phyloP scores from a whole-genome alignment of 2,888 invertebrate genomes.

The Eulithis testata region DNA sequence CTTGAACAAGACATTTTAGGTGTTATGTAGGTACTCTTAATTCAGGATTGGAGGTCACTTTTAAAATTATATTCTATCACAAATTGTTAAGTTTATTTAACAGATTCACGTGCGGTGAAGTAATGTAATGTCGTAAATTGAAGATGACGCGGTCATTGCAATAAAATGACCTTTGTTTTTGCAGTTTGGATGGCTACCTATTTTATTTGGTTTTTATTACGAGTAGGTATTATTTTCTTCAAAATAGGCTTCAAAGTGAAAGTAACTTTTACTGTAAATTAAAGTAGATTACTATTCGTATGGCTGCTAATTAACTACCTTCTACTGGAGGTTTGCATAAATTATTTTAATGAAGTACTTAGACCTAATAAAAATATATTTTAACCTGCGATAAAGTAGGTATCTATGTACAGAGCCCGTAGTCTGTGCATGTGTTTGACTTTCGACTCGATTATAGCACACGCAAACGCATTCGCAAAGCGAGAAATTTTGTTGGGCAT shows the following conservation, averaged over 20 bases:
- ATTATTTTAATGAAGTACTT: too few species aligned
- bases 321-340: background rate
- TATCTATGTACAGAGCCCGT: too few species aligned
- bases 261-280: background rate
- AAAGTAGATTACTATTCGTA: background rate
- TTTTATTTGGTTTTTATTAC: too few species aligned
- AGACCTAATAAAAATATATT: too few species aligned
- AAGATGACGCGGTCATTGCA: slow-evolving; percentile 10
- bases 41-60: slow-evolving; percentile 14
- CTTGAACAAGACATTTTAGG: slow-evolving; percentile 12
- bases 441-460: too few species aligned
- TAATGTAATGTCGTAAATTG: slow-evolving; percentile 14
- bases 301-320: background rate
- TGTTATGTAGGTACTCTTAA: slow-evolving; percentile 7
- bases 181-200: background rate
- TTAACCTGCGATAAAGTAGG: too few species aligned
- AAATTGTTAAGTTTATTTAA: background rate
- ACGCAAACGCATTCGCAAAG: too few species aligned
- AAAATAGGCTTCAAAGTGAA: background rate
- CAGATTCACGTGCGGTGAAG: background rate
- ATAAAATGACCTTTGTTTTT: background rate
- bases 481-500: too few species aligned
- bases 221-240: too few species aligned
- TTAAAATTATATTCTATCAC: slow-evolving; percentile 13
- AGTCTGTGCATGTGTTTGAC: too few species aligned